These are phyloP conservation scores for Ahaetulla prasina DNA, from an alignment of 2,113 vertebrate species.

Conservation along the genomic window DNA sequence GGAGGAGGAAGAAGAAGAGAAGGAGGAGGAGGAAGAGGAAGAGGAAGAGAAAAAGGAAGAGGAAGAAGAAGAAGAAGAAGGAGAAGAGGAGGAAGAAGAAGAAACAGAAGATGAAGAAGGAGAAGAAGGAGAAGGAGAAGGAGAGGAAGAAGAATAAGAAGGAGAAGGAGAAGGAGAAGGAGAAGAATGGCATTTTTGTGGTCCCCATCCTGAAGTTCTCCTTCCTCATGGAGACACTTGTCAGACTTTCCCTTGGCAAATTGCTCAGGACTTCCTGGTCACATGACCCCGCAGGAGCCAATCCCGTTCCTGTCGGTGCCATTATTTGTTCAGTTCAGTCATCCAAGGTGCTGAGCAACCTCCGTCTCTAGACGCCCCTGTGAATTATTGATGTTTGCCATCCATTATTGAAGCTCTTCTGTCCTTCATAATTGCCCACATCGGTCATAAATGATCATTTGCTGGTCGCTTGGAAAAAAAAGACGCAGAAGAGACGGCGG, in stretches of 20 bases:
- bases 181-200: background rate
- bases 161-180: too few species aligned
- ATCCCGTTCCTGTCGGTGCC: background rate
- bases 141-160: background rate
- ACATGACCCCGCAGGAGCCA: background rate
- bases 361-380: slow-evolving; percentile 30
- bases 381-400: slow-evolving; percentile 41
- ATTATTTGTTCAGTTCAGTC: slow-evolving; percentile 28
- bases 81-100: too few species aligned
- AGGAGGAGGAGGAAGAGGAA: too few species aligned
- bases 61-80: rapidly evolving
- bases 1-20: too few species aligned
- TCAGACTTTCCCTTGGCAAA: background rate
- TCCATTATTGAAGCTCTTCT: slow-evolving; percentile 43
- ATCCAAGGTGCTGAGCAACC: background rate
- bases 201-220: background rate
- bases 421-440: slow-evolving; percentile 25
- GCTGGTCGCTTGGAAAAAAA: slow-evolving; percentile 6
- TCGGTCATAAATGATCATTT: slow-evolving; percentile 35
- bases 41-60: too few species aligned
- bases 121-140: too few species aligned
- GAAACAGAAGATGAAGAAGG: too few species aligned
- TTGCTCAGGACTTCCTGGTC: slow-evolving; percentile 11
- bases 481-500: background rate
- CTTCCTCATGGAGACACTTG: background rate